Evolutionary conservation across 2,888 invertebrate species (phyloP).

Genomic region (Nomada flava): DNA sequence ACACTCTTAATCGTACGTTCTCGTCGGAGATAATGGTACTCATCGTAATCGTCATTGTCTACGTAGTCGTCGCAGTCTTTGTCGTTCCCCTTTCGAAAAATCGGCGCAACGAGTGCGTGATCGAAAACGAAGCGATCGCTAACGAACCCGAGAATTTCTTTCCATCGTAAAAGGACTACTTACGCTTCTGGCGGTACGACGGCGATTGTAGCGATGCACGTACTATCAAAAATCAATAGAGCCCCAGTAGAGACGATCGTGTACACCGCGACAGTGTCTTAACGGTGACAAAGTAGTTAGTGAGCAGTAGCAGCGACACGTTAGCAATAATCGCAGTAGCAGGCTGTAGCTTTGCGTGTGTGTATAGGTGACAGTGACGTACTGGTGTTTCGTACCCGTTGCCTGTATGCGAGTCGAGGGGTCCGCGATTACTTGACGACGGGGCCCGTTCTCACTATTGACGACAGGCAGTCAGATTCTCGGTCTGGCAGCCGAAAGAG

Average conservation of each 20-base stretch:
- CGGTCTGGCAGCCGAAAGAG: slow-evolving; percentile 54
- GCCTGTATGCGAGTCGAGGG: slow-evolving; percentile 56
- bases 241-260: slow-evolving; percentile 57
- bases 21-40: too few species aligned
- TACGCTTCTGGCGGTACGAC: slow-evolving; percentile 36
- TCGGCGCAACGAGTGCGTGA: neutral
- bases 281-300: slow-evolving; percentile 46
- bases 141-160: slow-evolving; percentile 63
- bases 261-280: slow-evolving; percentile 47
- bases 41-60: neutral
- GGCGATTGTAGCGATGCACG: slow-evolving; percentile 46
- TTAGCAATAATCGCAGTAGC: slow-evolving; percentile 62
- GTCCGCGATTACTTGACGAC: slow-evolving; percentile 59
- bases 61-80: neutral
- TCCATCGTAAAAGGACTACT: slow-evolving; percentile 52
- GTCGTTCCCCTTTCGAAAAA: neutral
- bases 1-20: neutral
- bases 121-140: slow-evolving; percentile 30
- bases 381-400: slow-evolving; percentile 63
- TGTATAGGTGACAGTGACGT: slow-evolving; percentile 55
- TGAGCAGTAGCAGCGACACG: slow-evolving; percentile 47
- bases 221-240: slow-evolving; percentile 54
- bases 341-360: slow-evolving; percentile 45
- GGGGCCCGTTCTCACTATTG: slow-evolving; percentile 61
- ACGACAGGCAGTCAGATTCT: slow-evolving; percentile 50